A percentile compares a stretch with the other conserved stretches of the same genome.
These are phyloP conservation scores for Melikaiella ostensackeni DNA, from an alignment of 2,888 invertebrate genomes.

Conservation along the genomic window DNA sequence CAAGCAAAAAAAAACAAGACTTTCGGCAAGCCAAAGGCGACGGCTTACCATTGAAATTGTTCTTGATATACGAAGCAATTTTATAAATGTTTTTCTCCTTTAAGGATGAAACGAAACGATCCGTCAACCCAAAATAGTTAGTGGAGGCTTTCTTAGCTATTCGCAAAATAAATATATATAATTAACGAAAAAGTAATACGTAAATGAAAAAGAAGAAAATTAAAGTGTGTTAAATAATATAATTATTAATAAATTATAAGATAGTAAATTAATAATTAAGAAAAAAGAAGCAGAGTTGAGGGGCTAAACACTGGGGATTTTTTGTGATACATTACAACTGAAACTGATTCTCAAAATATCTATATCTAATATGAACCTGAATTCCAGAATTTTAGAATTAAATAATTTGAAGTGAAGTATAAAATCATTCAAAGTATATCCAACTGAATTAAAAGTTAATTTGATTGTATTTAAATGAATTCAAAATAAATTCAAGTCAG, in stretches of 20 bases:
- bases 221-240: neutral
- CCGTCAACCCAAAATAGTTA: slow-evolving; percentile 72
- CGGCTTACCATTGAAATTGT: slow-evolving; percentile 74
- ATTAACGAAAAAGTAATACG: slow-evolving; percentile 11
- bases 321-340: too few relatives aligned
- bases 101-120: slow-evolving; percentile 74
- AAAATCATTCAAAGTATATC: too few relatives aligned
- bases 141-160: slow-evolving; percentile 73
- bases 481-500: neutral
- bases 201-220: neutral
- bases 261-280: neutral
- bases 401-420: too few relatives aligned
- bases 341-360: neutral
- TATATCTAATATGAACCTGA: neutral
- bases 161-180: slow-evolving; percentile 63
- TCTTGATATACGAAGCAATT: slow-evolving; percentile 76
- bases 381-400: neutral
- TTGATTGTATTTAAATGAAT: neutral
- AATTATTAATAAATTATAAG: neutral
- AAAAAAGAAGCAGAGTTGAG: neutral
- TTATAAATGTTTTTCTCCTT: slow-evolving; percentile 75
- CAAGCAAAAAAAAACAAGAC: slow-evolving; percentile 32
- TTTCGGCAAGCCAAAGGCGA: slow-evolving; percentile 67
- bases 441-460: neutral
- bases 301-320: too few relatives aligned